These are phyloP conservation scores for Aphyosemion australe DNA, from an alignment of 2,113 vertebrate species.

Conservation along the genomic window DNA sequence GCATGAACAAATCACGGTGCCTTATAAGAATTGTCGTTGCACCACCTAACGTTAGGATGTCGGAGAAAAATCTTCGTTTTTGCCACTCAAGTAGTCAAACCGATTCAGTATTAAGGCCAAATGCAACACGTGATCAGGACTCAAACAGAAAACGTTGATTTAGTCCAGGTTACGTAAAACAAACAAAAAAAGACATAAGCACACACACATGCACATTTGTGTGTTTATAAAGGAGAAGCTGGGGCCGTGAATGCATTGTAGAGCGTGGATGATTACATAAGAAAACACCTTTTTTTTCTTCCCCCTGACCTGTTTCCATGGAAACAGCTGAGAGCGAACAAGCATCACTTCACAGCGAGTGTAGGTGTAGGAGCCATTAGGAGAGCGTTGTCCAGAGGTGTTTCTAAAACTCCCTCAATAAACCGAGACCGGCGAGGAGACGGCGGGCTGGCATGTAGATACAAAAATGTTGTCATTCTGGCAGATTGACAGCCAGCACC, in stretches of 20 bases:
- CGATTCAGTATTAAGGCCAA: conserved; percentile 51
- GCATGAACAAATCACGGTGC: conserved; percentile 44
- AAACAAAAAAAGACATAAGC: conserved; percentile 17
- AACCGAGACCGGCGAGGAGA: conserved; percentile 52
- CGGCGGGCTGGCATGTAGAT: conserved; percentile 35
- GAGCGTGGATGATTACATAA: conserved; percentile 68
- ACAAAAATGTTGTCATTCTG: conserved; percentile 43
- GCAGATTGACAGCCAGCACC: conserved; percentile 34
- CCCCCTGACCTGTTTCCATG: conserved; percentile 72
- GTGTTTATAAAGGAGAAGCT: conserved; percentile 21
- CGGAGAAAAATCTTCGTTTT: too few relatives aligned
- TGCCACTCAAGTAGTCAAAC: background rate
- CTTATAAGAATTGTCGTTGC: conserved; percentile 45
- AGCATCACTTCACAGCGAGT: conserved; percentile 53
- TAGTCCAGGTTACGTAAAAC: conserved; percentile 46
- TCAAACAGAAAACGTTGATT: conserved; percentile 32
- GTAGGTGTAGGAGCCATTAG: conserved; percentile 67
- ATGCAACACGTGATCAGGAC: conserved; percentile 35
- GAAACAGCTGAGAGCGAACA: conserved; percentile 73
- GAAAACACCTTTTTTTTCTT: conserved; percentile 57
- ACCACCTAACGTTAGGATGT: conserved; percentile 33
- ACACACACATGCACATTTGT: conserved; percentile 9
- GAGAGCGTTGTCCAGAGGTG: conserved; percentile 61
- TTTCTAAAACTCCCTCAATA: conserved; percentile 55
- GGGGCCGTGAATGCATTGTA: conserved; percentile 53